A percentile compares a stretch with the other conserved stretches of the same genome.
Evolutionary conservation across 2,113 vertebrate species (phyloP).

Genomic region (Tupaia tana): DNA sequence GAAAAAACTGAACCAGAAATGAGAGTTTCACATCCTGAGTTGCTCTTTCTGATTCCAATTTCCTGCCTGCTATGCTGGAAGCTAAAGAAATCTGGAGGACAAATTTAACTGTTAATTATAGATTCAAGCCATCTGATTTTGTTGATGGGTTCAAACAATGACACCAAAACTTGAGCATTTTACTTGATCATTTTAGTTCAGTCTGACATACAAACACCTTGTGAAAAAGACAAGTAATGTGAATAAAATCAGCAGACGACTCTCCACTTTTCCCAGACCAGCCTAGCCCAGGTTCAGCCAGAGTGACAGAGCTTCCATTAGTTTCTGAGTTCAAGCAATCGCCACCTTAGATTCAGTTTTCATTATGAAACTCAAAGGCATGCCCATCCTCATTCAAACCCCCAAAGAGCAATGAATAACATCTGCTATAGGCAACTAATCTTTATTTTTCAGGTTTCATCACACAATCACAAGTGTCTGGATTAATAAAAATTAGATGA

Average conservation of each 20-base stretch:
- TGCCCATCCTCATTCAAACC: neutral
- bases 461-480: neutral
- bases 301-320: neutral
- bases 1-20: conserved; percentile 12
- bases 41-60: conserved; percentile 49
- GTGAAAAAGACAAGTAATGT: neutral
- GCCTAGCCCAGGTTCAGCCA: neutral
- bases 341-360: neutral
- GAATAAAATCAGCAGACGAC: neutral
- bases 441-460: neutral
- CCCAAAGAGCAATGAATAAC: neutral
- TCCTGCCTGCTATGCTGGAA: conserved; percentile 20
- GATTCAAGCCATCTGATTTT: conserved; percentile 53
- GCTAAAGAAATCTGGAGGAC: conserved; percentile 18
- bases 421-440: neutral
- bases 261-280: neutral
- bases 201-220: neutral
- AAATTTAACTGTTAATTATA: conserved; percentile 56
- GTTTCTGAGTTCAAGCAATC: neutral
- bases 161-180: conserved; percentile 12
- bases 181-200: neutral
- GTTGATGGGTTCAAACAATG: conserved; percentile 36
- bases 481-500: neutral
- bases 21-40: neutral
- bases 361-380: neutral